Evolutionary conservation across 2,888 invertebrate species (phyloP), one percentile per base, ranked within the genome.

Genomic region (Lathronympha strigana): DNA sequence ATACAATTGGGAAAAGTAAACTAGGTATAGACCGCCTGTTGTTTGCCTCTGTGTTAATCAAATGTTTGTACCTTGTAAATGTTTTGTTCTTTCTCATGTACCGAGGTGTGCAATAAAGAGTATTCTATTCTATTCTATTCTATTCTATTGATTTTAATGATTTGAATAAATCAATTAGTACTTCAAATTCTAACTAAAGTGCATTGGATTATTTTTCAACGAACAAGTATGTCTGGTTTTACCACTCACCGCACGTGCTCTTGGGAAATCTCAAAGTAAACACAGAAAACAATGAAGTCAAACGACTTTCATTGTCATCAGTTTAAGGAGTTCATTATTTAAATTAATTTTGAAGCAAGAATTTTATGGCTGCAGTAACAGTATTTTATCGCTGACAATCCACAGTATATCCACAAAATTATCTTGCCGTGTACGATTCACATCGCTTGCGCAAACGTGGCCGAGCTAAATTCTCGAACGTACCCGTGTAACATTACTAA

Each of bases 241-340:
- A 23, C 11, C 45, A 45, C 23, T 43, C 6, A 6, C 45, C 23
- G 45, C 23, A 4, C n/a, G 6, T 47, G n/a, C 33, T 21, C 51
- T 33, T n/a, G 31, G 33, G 51, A 51, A 51, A 21, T 21, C 19
- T 33, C 51, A 69, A 40, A 36, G 68, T 69, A 50, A 49, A 40
- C 57, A 53, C 43, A 3, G 9, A 19, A 19, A 36, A 13, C 19
- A 36, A 23, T 13, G 15, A 1, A 47, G n/a, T 23, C 47, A 25
- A 23, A 23, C 5, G 47, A 23, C 6, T 47, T 23, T n/a, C 5
- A n/a, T 23, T 21, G n/a, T 47, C 45, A 47, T 11, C 13, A 5
- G 23, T 50, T 6, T 21, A 3, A 13, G 17, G 8, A n/a, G 21
- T 21, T 31, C 31, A 57, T 19, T 45, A 47, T 23, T n/a, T 11